Evolutionary conservation across 2,113 vertebrate genomes (phyloP).

Genomic region (Pteropus alecto): DNA sequence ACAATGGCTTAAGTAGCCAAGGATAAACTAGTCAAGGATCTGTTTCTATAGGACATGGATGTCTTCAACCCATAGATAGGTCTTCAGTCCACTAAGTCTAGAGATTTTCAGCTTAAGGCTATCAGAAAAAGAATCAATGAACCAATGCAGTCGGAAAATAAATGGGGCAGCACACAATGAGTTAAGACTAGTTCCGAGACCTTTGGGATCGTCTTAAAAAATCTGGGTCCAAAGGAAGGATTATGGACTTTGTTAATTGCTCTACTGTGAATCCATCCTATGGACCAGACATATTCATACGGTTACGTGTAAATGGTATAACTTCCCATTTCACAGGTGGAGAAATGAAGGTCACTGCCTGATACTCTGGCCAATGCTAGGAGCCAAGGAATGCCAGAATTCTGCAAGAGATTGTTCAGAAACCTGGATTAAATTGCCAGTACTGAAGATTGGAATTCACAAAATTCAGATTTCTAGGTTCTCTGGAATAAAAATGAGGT

Average conservation of each 20-base stretch:
- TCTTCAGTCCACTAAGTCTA: background rate
- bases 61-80: too few species aligned
- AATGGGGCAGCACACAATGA: fast-evolving
- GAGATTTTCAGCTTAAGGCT: too few species aligned
- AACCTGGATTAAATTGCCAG: background rate
- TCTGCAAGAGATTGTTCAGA: background rate
- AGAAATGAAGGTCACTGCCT: background rate
- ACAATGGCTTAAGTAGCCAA: background rate
- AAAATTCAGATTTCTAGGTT: background rate
- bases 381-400: background rate
- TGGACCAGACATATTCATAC: background rate
- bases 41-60: background rate
- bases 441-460: too few species aligned
- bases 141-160: background rate
- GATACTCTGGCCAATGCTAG: background rate
- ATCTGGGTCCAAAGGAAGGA: background rate
- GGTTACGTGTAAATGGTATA: background rate
- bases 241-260: too few species aligned
- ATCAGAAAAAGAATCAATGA: background rate
- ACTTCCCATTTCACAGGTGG: background rate
- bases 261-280: background rate
- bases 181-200: background rate
- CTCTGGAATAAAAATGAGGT: background rate
- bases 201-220: background rate
- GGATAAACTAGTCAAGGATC: too few species aligned